A percentile compares a stretch with the other conserved stretches of the same genome.
Evolutionary conservation across 2,113 vertebrate species (phyloP).

Genomic region (Corydoras sp.): DNA sequence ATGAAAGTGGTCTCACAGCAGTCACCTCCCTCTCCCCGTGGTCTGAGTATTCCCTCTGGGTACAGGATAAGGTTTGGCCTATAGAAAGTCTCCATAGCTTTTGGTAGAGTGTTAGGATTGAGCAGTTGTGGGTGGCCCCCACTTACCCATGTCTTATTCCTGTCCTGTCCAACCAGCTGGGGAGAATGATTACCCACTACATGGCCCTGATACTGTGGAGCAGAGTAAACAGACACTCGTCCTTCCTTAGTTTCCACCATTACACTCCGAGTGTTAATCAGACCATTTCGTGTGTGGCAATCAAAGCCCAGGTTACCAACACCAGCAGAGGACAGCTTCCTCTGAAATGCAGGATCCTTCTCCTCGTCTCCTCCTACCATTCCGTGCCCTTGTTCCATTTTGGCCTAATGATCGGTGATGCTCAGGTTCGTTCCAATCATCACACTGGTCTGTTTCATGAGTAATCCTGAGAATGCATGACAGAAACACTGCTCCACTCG

Average conservation of each 20-base stretch:
- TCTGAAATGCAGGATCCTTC: constrained; percentile 53
- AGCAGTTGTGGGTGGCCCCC: constrained; percentile 75
- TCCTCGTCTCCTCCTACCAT: constrained; percentile 57
- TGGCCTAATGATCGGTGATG: constrained; percentile 16
- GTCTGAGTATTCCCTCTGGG: constrained; percentile 73
- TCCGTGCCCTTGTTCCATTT: constrained; percentile 47
- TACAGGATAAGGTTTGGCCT: constrained; percentile 79
- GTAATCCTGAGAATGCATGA: constrained; percentile 44
- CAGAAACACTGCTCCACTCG: constrained; percentile 20
- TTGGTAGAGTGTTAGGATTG: constrained; percentile 77
- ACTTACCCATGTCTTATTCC: constrained; percentile 51
- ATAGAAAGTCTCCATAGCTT: constrained; percentile 69
- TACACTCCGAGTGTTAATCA: constrained; percentile 80
- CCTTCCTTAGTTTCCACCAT: constrained; percentile 72
- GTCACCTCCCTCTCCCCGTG: constrained; percentile 74
- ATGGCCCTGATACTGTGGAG: constrained; percentile 76
- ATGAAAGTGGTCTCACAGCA: constrained; percentile 95
- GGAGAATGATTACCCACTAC: constrained; percentile 52
- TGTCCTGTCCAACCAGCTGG: constrained; percentile 48
- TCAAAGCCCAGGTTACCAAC: constrained; percentile 50
- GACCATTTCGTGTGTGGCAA: constrained; percentile 69
- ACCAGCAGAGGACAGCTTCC: constrained; percentile 40
- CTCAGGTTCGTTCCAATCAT: constrained; percentile 49
- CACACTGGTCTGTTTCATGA: constrained; percentile 39
- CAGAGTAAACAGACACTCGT: constrained; percentile 73